These are phyloP conservation scores for Crotalus helleri DNA, from an alignment of 2,113 vertebrate species.

Conservation along the genomic window DNA sequence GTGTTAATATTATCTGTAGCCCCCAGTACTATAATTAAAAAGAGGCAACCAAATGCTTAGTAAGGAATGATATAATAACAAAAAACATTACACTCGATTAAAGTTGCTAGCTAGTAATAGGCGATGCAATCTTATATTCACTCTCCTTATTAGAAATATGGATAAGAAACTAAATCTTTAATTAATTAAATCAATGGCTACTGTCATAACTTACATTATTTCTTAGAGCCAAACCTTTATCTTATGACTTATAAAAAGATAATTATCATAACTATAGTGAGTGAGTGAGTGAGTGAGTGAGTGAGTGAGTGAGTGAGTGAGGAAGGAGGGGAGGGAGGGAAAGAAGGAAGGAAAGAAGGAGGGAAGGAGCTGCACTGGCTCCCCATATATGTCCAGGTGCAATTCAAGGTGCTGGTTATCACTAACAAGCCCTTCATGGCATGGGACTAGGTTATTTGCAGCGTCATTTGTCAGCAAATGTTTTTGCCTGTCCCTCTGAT, in stretches of 20 bases:
- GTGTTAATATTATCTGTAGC: not conserved
- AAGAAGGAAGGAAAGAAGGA: not conserved
- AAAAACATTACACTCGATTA: not conserved
- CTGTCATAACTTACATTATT: not conserved
- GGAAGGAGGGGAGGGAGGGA: not conserved
- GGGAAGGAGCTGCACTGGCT: not conserved
- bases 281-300: too few relatives aligned
- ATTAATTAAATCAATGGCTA: not conserved
- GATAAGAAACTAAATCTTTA: not conserved
- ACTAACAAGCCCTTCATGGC: not conserved
- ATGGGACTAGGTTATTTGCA: not conserved
- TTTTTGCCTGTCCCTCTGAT: not conserved
- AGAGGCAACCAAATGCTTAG: not conserved
- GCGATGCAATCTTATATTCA: not conserved
- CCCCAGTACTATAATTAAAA: conserved; percentile 16
- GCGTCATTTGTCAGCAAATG: not conserved
- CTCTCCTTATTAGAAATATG: not conserved
- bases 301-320: too few relatives aligned
- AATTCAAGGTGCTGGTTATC: not conserved
- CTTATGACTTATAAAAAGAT: not conserved
- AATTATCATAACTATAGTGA: not conserved
- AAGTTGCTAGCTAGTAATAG: not conserved
- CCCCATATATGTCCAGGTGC: not conserved
- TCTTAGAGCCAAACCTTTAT: not conserved
- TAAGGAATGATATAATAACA: not conserved